Evolutionary conservation across 2,888 invertebrate genomes (phyloP).

Genomic region (Cepaea hortensis): DNA sequence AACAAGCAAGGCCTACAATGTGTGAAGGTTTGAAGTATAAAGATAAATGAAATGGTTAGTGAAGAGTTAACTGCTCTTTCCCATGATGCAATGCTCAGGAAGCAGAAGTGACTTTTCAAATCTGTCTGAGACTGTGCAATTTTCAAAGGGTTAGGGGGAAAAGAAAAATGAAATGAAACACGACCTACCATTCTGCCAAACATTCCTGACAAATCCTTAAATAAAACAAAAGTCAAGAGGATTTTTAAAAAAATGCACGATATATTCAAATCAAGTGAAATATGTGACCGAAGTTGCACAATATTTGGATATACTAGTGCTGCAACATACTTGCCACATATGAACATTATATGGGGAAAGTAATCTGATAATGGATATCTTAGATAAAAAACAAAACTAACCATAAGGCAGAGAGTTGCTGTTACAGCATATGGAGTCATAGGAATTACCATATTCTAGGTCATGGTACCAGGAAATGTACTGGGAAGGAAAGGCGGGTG

Average conservation of each 20-base stretch:
- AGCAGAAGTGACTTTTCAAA: background rate
- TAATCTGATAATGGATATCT: too few species aligned
- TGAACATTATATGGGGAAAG: too few species aligned
- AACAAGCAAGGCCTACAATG: background rate
- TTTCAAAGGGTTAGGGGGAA: background rate
- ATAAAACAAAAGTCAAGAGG: conserved; percentile 22
- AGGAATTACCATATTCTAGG: too few species aligned
- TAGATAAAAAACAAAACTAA: too few species aligned
- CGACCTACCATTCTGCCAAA: conserved; percentile 50
- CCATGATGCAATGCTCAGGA: conserved; percentile 6
- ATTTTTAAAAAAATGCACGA: too few species aligned
- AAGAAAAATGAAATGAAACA: conserved; percentile 16
- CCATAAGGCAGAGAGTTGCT: too few species aligned
- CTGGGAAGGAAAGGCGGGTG: too few species aligned
- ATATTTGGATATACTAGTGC: background rate
- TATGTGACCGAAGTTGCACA: background rate
- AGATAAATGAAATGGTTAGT: background rate
- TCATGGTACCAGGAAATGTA: too few species aligned
- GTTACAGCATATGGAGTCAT: too few species aligned
- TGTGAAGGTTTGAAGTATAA: background rate
- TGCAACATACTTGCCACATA: too few species aligned
- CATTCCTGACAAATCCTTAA: conserved; percentile 45
- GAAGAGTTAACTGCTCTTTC: background rate
- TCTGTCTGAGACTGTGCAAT: background rate
- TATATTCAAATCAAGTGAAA: background rate